Evolutionary conservation across 2,113 vertebrate genomes (phyloP).

Genomic region (Ia io): DNA sequence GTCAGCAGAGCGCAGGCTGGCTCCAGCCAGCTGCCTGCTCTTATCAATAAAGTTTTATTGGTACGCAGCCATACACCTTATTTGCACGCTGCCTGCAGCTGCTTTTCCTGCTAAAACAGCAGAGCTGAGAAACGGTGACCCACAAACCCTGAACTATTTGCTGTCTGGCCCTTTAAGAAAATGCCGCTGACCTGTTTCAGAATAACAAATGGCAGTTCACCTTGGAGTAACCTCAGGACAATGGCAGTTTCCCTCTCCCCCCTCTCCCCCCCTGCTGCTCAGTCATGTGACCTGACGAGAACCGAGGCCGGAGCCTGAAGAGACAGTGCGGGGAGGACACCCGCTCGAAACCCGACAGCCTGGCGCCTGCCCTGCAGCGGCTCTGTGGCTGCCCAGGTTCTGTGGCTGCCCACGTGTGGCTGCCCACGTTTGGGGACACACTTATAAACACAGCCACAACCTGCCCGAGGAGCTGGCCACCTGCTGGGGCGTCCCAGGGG

Average conservation of each 20-base stretch:
- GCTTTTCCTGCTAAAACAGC: neutral
- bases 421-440: neutral
- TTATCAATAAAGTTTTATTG: neutral
- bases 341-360: conserved; percentile 44
- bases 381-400: neutral
- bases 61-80: neutral
- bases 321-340: neutral
- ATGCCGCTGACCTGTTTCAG: neutral
- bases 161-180: neutral
- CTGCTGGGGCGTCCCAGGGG: neutral
- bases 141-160: neutral
- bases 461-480: neutral
- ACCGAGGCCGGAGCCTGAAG: neutral
- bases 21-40: neutral
- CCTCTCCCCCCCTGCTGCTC: no score
- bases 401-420: neutral
- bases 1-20: neutral
- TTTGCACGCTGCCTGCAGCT: neutral
- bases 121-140: neutral
- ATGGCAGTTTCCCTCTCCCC: no score
- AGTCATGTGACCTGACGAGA: accelerated
- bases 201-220: neutral
- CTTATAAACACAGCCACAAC: neutral
- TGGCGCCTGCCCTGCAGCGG: accelerated
- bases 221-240: neutral